Base-by-base conservation (phyloP, 2,797 vertebrate species). In the Eulemur mongoz region DNA sequence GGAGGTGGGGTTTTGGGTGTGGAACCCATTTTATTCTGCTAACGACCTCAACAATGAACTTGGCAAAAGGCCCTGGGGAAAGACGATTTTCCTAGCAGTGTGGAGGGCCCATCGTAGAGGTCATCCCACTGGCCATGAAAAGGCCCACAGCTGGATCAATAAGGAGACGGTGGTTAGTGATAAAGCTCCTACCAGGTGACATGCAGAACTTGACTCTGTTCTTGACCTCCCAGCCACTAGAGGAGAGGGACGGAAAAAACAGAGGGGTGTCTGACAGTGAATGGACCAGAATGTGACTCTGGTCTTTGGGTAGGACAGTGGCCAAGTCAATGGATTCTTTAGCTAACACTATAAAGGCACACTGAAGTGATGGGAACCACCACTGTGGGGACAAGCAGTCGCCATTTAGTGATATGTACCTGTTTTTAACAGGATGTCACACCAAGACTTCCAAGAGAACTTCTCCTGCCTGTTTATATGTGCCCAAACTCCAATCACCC, bases 361-460 rank as follows among this genome's bases (percentile, higher is more conserved):
- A 14, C 13, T 3, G 18, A 96, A 18, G 43, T 8, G 88, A 95
- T 82, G 17, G 76, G 52, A 67, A 52, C 1, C 11, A 59, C 25
- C 67, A 18, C 27, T 17, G 30, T 17, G 7, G 30, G 9, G 20
- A 80, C 9, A 43, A 32, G 15, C 10, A 40, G 27, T 38, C 15
- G 14, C 76, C 38, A 57, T n/a, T 80, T 73, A 40, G 30, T 73
- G 6, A 85, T 10, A 0, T 40, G 12, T 72, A 9, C 97, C 52
- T 94, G 7, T 87, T 96, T 95, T 92, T 82, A n/a, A 91, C 93
- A 99, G 99, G 98, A 99, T 99, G 97, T 98, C 98, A 52, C 98
- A 87, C 95, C 15, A 87, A 96, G 98, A 97, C 96, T 99, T 99
- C 94, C 92, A 76, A 91, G 84, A 98, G 84, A 97, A 98, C 59